Base-by-base conservation (phyloP, 1,140 invertebrate genomes). In the Chymomyza costata region DNA sequence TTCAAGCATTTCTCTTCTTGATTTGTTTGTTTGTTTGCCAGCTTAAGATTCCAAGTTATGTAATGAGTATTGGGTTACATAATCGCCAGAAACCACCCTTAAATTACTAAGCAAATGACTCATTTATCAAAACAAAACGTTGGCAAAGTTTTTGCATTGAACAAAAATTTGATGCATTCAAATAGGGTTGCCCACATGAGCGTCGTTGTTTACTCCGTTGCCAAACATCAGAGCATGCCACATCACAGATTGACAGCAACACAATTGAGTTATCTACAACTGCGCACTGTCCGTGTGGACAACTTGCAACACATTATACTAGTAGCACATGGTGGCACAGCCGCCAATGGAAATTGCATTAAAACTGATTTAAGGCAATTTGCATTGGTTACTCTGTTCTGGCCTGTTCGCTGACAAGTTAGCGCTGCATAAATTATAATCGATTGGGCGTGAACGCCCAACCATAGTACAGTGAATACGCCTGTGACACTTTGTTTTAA, bases 1-100 rank as follows among this genome's bases (percentile, higher is more conserved):
- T 49, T 38, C 14, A 38, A 38, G 10, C 21, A 25, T 25, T 37
- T 11, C 10, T 11, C 8, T 15, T 35, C 13, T 30, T 25, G n/a
- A n/a, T n/a, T n/a, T n/a, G n/a, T 32, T 30, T 68, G 49, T 65
- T 65, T 69, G 56, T 56, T 25, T 25, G 8, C 47, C 49, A 58
- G 61, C 53, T 40, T 37, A 13, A 25, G 44, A 19, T 25, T 19
- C 15, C 19, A 50, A 52, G 64, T 80, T 80, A 80, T 80, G 73
- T 80, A 80, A 80, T 80, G 74, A 80, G 73, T 80, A 80, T 80
- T 80, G 73, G 68, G 73, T 80, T 80, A 81, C 70, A 78, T 65
- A 56, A 8, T 21, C 21, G 18, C 40, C 34, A 51, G 34, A 53
- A 39, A 25, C 28, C 34, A 46, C 32, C 28, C 19, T 80, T 80